Evolutionary conservation across 2,888 invertebrate genomes (phyloP).

Genomic region (Octonoba sinensis): DNA sequence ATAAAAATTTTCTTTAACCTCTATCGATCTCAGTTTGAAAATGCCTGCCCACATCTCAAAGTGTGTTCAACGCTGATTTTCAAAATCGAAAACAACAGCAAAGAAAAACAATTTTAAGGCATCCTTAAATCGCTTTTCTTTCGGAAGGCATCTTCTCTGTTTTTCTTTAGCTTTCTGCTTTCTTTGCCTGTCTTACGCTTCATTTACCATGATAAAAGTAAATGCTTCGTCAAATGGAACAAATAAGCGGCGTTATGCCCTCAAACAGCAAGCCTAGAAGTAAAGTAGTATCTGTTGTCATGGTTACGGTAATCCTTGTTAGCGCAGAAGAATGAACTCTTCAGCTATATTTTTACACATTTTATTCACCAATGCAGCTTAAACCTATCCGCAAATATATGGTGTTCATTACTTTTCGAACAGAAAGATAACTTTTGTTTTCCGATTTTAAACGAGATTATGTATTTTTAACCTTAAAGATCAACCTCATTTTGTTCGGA

Average conservation of each 20-base stretch:
- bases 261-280: conserved; percentile 21
- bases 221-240: conserved; percentile 40
- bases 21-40: conserved; percentile 48
- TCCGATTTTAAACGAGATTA: no score
- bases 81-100: conserved; percentile 12
- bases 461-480: no score
- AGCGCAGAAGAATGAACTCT: conserved; percentile 29
- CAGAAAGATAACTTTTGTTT: no score
- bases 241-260: conserved; percentile 39
- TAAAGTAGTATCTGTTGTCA: conserved; percentile 30
- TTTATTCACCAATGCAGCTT: no score
- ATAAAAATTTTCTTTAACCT: conserved; percentile 19
- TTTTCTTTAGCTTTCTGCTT: conserved; percentile 1
- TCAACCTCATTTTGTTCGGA: no score
- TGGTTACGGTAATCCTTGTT: conserved; percentile 47
- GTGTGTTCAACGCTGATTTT: conserved; percentile 44
- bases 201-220: conserved; percentile 61
- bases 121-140: conserved; percentile 45
- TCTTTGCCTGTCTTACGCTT: conserved; percentile 41
- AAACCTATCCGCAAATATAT: no score
- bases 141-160: background rate
- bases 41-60: conserved; percentile 31
- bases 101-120: conserved; percentile 24
- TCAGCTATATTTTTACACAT: background rate
- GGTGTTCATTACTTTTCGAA: no score